A percentile compares a stretch with the other conserved stretches of the same genome.
These are phyloP conservation scores for Panulirus ornatus DNA, from an alignment of 1,140 invertebrate genomes.

Conservation along the genomic window DNA sequence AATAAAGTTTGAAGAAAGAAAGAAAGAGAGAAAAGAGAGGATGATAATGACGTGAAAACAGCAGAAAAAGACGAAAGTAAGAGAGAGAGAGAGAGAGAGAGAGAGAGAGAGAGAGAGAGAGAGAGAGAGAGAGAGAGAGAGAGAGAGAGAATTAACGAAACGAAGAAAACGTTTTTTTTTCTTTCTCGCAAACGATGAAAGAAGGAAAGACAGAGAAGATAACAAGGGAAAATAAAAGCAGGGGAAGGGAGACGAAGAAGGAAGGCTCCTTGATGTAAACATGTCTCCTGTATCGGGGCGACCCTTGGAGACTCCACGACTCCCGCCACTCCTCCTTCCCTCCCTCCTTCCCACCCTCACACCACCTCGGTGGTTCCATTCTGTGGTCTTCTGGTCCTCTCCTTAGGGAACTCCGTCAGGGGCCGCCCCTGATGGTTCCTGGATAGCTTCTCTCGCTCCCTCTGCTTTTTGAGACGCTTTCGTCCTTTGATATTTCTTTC, in stretches of 20 bases:
- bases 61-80: neutral
- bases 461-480: neutral
- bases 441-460: conserved; percentile 18
- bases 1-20: neutral
- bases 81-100: neutral
- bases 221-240: conserved; percentile 2
- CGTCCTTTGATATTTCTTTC: neutral
- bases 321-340: conserved; percentile 18
- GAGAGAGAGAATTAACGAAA: neutral
- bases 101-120: neutral
- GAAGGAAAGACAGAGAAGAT: conserved; percentile 2
- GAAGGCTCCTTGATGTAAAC: conserved; percentile 11
- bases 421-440: conserved; percentile 37
- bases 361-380: conserved; percentile 25
- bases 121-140: neutral
- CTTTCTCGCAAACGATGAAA: neutral
- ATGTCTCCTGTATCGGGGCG: neutral
- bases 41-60: neutral
- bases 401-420: too few relatives aligned
- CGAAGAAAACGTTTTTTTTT: neutral
- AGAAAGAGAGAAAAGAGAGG: neutral
- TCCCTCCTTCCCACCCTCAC: neutral
- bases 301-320: neutral
- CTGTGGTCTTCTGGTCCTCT: neutral
- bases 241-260: neutral